Base-by-base conservation (phyloP, 23 tunicate species). In the Halocynthia aurantium region DNA sequence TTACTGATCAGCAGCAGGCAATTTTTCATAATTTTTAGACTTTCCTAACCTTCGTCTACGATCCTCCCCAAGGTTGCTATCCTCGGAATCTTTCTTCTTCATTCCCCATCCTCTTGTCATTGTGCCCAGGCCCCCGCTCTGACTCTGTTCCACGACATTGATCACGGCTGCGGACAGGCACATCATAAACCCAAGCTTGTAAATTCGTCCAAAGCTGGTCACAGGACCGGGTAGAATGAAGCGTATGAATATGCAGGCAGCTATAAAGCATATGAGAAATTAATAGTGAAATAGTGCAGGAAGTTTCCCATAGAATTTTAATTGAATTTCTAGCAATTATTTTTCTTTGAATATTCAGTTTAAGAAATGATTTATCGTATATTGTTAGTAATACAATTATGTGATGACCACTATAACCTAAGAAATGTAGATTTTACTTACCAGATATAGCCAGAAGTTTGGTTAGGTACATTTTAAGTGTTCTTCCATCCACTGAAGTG, bases 191-290 rank as follows among this genome's bases (percentile, higher is more conserved):
- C 88, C 50, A 6, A 89, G 83, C 77, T 84, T 89, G 85, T 84
- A 89, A 53, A 89, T 55, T 7, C 77, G 62, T 22, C 82, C 73
- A 68, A 79, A 89, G 62, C 69, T 70, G 9, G 81, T 70, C 7
- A 89, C 82, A 0, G 96, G 96, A 11, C 96, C 96, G 10, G 96
- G 96, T 40, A 84, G 52, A 22, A 89, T 80, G 55, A 89, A 72
- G n/a, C 96, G 85, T 10, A 84, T 64, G 51, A 76, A 62, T 52
- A 80, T 77, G 63, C 61, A 55, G 57, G 76, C 50, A 50, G 87
- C 96, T 86, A 73, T 21, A 81, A 78, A 80, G 13, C 10, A 81
- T 31, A 0, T 31, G 44, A 31, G 44, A n/a, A n/a, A 31, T 31
- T 31, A 1, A 31, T 31, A 0, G 44, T 31, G 44, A 31, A 31